phyloP scores from a whole-genome alignment of 2,797 vertebrate species.

The Miichthys miiuy region DNA sequence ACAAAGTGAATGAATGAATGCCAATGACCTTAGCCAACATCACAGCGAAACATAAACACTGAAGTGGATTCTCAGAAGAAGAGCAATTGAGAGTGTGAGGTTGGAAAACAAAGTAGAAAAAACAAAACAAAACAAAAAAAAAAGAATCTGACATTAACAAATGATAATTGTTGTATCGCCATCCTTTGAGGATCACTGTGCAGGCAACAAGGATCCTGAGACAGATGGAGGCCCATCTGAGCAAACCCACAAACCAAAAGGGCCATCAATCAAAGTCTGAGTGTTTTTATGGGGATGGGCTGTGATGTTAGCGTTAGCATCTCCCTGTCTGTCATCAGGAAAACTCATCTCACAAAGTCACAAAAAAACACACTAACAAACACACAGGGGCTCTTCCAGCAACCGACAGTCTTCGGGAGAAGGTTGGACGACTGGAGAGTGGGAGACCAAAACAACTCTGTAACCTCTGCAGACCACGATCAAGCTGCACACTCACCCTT shows the following conservation, averaged over 20 bases:
- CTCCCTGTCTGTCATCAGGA: conserved; percentile 53
- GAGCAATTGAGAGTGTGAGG: conserved; percentile 20
- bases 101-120: conserved; percentile 33
- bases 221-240: conserved; percentile 77
- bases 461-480: conserved; percentile 7
- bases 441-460: conserved; percentile 8
- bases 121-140: conserved; percentile 3
- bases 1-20: conserved; percentile 35
- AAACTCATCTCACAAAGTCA: conserved; percentile 44
- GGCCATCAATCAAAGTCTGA: conserved; percentile 74
- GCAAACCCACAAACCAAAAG: conserved; percentile 70
- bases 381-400: conserved; percentile 36
- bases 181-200: conserved; percentile 68
- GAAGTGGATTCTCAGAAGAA: conserved; percentile 11
- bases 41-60: conserved; percentile 16
- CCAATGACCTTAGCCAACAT: conserved; percentile 23
- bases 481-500: conserved; percentile 9
- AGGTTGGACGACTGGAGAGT: not conserved
- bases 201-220: conserved; percentile 59
- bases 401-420: conserved; percentile 9
- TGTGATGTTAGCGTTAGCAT: conserved; percentile 56
- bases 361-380: conserved; percentile 29
- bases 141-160: conserved; percentile 70
- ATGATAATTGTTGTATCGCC: conserved; percentile 70
- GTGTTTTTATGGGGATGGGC: conserved; percentile 53